Evolutionary conservation across 2,113 vertebrate genomes (phyloP).

Genomic region (Campylorhamphus procurvoides): DNA sequence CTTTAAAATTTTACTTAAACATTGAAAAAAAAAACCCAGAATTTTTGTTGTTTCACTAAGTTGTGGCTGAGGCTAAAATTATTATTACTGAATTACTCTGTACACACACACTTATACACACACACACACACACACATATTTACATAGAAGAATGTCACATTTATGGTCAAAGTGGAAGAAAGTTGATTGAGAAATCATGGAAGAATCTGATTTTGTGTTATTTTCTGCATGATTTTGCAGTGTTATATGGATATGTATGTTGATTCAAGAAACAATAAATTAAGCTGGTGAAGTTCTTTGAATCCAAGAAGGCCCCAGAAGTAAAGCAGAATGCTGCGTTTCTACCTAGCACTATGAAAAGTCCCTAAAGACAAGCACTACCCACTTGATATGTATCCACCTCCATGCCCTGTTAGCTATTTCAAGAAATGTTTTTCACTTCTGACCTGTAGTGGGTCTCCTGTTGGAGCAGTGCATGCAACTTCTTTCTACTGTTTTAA

Average conservation of each 20-base stretch:
- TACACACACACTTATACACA: too few species aligned
- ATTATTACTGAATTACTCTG: not conserved
- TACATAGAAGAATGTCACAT: not conserved
- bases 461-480: not conserved
- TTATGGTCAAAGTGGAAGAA: not conserved
- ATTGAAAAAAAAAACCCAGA: not conserved
- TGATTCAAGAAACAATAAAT: not conserved
- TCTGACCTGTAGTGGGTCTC: accelerated
- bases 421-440: not conserved
- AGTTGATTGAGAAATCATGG: not conserved
- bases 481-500: not conserved
- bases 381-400: too few species aligned
- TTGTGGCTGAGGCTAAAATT: not conserved
- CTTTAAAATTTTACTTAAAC: not conserved
- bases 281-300: not conserved
- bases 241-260: not conserved
- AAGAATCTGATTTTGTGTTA: not conserved
- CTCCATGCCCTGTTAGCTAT: not conserved
- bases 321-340: not conserved
- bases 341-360: not conserved
- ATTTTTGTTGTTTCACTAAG: not conserved
- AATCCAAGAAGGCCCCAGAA: not conserved
- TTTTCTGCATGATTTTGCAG: not conserved
- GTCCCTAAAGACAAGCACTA: not conserved
- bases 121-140: accelerated